These are phyloP conservation scores for Carduelis carduelis DNA, from an alignment of 2,797 vertebrate genomes.

Conservation along the genomic window DNA sequence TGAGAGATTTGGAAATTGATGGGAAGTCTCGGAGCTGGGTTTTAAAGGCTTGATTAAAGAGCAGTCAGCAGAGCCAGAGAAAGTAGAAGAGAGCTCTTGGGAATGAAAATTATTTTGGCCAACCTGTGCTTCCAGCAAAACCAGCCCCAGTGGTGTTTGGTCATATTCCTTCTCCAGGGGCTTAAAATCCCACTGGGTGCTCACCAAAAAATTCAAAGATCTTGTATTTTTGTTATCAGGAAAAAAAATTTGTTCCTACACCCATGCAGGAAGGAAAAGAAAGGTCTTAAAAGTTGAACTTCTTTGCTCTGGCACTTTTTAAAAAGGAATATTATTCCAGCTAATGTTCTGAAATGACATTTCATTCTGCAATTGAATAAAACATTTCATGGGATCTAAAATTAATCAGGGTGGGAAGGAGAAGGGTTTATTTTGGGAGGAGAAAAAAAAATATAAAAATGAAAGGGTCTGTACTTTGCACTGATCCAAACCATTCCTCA, in stretches of 20 bases:
- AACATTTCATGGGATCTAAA: constrained; percentile 52
- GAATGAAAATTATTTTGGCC: background rate
- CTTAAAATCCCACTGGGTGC: rapidly evolving
- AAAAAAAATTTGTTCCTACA: background rate
- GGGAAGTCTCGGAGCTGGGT: background rate
- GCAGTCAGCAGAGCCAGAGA: background rate
- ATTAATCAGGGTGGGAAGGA: constrained; percentile 9
- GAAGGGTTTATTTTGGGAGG: constrained; percentile 19
- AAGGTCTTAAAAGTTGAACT: background rate
- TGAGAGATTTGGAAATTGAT: background rate
- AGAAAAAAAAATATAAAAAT: background rate
- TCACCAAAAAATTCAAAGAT: background rate
- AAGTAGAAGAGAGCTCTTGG: background rate
- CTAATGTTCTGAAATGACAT: constrained; percentile 19
- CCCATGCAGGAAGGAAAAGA: background rate
- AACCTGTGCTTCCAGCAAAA: background rate
- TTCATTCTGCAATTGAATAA: constrained; percentile 27
- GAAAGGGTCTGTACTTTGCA: background rate
- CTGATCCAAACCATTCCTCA: background rate
- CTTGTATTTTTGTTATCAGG: background rate
- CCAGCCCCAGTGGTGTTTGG: rapidly evolving
- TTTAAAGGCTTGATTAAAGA: constrained; percentile 61
- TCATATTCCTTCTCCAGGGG: background rate
- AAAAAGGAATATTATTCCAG: constrained; percentile 7
- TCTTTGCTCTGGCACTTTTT: background rate